A percentile compares a stretch with the other conserved stretches of the same genome.
Evolutionary conservation across 2,888 invertebrate species (phyloP).

Genomic region (Entomobrya proxima): DNA sequence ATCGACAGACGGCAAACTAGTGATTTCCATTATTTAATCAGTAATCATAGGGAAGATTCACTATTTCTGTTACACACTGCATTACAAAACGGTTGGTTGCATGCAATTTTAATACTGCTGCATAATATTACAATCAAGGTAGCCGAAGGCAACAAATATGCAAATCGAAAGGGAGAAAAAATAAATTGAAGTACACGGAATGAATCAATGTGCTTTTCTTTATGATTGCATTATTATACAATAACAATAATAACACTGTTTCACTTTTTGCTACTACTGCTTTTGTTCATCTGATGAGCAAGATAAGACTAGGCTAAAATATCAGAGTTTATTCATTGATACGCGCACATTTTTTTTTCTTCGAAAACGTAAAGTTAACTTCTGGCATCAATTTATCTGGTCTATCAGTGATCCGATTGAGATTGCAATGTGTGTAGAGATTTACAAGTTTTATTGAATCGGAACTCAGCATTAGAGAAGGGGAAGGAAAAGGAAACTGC

Average conservation of each 20-base stretch:
- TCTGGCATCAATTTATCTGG: conserved; percentile 16
- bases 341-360: background rate
- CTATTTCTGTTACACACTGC: background rate
- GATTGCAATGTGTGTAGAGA: background rate
- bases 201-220: conserved; percentile 17
- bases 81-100: background rate
- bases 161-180: background rate
- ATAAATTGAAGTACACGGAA: no score
- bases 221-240: conserved; percentile 27
- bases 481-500: no score
- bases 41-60: conserved; percentile 14
- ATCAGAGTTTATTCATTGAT: background rate
- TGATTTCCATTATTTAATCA: conserved; percentile 39
- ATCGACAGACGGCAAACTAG: background rate
- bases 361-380: background rate
- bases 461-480: no score
- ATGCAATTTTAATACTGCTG: background rate
- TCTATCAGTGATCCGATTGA: conserved; percentile 15
- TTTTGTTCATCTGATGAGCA: background rate
- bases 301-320: background rate
- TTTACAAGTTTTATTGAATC: background rate
- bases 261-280: background rate
- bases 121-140: background rate
- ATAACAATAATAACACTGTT: background rate
- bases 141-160: conserved; percentile 5